phyloP scores from a whole-genome alignment of 2,888 invertebrate genomes.

The Hipparchia sbordonii region DNA sequence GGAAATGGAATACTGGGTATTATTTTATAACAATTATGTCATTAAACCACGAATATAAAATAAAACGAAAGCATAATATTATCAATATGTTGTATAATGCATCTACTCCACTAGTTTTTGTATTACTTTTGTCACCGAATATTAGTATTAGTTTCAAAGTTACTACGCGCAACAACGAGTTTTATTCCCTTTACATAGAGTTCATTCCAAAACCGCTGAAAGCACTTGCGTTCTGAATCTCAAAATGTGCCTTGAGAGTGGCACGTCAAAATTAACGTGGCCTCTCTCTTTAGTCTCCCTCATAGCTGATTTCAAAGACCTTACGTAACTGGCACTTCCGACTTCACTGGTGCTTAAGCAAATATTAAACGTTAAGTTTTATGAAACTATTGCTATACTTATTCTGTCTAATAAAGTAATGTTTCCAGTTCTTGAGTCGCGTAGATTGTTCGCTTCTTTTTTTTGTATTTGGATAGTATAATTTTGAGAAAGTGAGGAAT shows the following conservation, averaged over 20 bases:
- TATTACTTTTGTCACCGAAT: conserved; percentile 61
- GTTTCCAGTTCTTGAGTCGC: conserved; percentile 49
- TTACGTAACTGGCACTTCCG: conserved; percentile 49
- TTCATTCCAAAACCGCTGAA: conserved; percentile 45
- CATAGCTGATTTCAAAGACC: conserved; percentile 46
- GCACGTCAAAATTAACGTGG: conserved; percentile 64
- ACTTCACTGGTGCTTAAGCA: conserved; percentile 64
- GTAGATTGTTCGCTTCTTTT: conserved; percentile 26
- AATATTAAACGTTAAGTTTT: conserved; percentile 74
- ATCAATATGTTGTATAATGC: no score
- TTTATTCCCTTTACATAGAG: conserved; percentile 50
- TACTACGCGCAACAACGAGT: conserved; percentile 49
- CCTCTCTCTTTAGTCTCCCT: conserved; percentile 48
- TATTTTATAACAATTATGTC: no score
- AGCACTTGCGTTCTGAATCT: conserved; percentile 67
- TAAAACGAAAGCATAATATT: no score
- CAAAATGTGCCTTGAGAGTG: conserved; percentile 60
- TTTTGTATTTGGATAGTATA: not conserved
- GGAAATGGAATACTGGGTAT: no score
- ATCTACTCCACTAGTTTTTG: conserved; percentile 49
- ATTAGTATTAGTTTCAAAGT: conserved; percentile 57
- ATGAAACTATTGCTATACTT: conserved; percentile 72
- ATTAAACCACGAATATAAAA: no score
- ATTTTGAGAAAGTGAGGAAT: conserved; percentile 1
- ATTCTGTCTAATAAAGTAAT: conserved; percentile 68